Percentiles rank a stretch among this genome's conserved stretches.
Evolutionary conservation across 2,797 vertebrate genomes (phyloP).

Genomic region (Manis crassicaudata): DNA sequence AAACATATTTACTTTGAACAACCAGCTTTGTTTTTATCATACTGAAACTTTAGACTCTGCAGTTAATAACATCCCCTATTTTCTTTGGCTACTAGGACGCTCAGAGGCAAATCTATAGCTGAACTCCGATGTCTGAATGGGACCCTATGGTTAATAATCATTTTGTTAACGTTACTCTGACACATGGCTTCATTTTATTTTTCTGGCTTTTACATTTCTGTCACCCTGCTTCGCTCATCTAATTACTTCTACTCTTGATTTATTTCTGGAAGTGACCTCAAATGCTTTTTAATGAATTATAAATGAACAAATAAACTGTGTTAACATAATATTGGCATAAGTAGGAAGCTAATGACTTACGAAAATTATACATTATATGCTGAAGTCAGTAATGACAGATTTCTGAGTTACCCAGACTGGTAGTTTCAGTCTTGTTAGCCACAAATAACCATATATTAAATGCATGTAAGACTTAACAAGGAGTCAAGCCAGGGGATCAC

Average conservation of each 20-base stretch:
- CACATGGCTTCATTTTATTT: slow-evolving; percentile 21
- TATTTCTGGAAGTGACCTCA: slow-evolving; percentile 6
- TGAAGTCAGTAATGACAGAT: not conserved
- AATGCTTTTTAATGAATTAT: not conserved
- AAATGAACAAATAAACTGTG: not conserved
- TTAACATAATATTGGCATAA: not conserved
- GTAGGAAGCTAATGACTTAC: not conserved
- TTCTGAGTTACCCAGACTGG: not conserved
- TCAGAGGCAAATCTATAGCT: not conserved
- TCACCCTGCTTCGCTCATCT: not conserved
- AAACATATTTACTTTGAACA: not conserved
- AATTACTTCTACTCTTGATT: slow-evolving; percentile 11
- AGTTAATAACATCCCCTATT: not conserved
- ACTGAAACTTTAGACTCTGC: not conserved
- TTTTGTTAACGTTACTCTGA: not conserved
- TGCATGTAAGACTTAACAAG: not conserved
- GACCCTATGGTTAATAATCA: not conserved
- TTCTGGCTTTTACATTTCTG: slow-evolving; percentile 29
- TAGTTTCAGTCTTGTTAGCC: not conserved
- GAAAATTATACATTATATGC: not conserved
- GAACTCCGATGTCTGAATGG: not conserved
- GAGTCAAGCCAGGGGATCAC: not conserved
- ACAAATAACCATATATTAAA: slow-evolving; percentile 19
- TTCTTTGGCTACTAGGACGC: not conserved
- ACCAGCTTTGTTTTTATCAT: not conserved